Percentiles rank a stretch among this genome's conserved stretches.
These are phyloP conservation scores for Catostylus mosaicus DNA, from an alignment of 30 jellyfish, hydroid and myxozoan genomes.

Conservation along the genomic window DNA sequence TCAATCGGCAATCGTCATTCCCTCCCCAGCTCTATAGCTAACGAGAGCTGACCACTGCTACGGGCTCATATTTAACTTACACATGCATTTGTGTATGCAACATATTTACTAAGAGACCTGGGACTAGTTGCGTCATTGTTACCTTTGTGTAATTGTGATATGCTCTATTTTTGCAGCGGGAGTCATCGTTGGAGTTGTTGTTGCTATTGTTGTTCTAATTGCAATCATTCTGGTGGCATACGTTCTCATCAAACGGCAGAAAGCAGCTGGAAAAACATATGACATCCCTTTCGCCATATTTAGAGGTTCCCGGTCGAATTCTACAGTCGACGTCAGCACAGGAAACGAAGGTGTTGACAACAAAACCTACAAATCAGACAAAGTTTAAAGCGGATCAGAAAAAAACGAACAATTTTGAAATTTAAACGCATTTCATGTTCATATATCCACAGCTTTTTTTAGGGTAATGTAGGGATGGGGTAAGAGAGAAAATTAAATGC, in stretches of 20 bases:
- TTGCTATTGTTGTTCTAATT: conserved; percentile 82
- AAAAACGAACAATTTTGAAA: too few relatives aligned
- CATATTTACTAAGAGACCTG: neutral
- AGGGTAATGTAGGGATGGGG: too few relatives aligned
- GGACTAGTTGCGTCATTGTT: neutral
- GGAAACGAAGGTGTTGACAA: conserved; percentile 1
- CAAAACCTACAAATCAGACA: neutral
- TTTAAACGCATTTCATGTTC: too few relatives aligned
- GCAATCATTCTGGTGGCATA: conserved; percentile 76
- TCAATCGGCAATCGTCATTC: too few relatives aligned
- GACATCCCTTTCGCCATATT: conserved; percentile 18
- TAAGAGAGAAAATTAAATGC: too few relatives aligned
- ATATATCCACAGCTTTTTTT: too few relatives aligned
- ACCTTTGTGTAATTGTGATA: too few relatives aligned
- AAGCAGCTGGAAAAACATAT: neutral
- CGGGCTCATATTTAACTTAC: neutral
- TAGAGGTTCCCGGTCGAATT: conserved; percentile 21
- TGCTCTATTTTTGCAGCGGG: conserved; percentile 63
- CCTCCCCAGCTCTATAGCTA: too few relatives aligned
- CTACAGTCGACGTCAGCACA: neutral
- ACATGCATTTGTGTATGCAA: neutral
- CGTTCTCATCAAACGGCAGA: neutral
- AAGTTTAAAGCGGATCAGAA: too few relatives aligned
- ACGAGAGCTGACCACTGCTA: neutral
- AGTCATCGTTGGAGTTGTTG: conserved; percentile 77